Base-by-base conservation (phyloP, 2,113 vertebrate species). In the Euleptes europaea region DNA sequence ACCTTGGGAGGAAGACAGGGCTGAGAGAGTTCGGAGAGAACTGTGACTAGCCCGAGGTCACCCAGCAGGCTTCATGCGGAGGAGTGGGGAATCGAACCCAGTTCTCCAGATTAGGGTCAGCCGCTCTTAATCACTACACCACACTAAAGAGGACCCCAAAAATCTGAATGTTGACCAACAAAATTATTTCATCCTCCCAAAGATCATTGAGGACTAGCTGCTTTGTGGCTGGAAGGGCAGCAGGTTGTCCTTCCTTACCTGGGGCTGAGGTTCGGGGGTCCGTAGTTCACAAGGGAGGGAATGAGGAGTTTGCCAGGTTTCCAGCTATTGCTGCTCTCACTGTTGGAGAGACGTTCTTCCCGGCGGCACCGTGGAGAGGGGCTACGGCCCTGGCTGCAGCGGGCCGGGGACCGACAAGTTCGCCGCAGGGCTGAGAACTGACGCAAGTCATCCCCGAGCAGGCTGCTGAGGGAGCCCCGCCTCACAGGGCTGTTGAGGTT, bases 241-340 rank as follows among this genome's bases (percentile, higher is more conserved):
- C 17, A 49, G 10, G 8, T n/a, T 17, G 40, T 17, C 11, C 66
- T 42, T 49, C 21, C 84, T 93, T 92, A 99, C 98, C 98, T 97
- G 88, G 98, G 98, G 83, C 98, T 99, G 88, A 99, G 97, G 88
- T 98, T 97, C 1, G 97, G 95, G 28, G 98, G 96, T 42, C 96
- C 97, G 6, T 84, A 92, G 44, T 97, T 92, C 79, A 96, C 96
- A 84, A 98, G 85, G 15, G 97, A 95, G 1, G 97, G 97, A 89
- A 98, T 97, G 82, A 98, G 97, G 49, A 98, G 96, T 86, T 97
- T 97, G 84, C 96, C 91, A 0, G 97, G 97, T 73, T 94, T 97
- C 89, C 94, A 92, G 33, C 89, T 88, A 10, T 1, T 21, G 1
- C 86, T 40, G 0, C 44, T 75, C 0, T 90, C 93, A 8, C 8